Evolutionary conservation across 2,888 invertebrate species (phyloP), one percentile per base, ranked within the genome.

Genomic region (Diploptera punctata): DNA sequence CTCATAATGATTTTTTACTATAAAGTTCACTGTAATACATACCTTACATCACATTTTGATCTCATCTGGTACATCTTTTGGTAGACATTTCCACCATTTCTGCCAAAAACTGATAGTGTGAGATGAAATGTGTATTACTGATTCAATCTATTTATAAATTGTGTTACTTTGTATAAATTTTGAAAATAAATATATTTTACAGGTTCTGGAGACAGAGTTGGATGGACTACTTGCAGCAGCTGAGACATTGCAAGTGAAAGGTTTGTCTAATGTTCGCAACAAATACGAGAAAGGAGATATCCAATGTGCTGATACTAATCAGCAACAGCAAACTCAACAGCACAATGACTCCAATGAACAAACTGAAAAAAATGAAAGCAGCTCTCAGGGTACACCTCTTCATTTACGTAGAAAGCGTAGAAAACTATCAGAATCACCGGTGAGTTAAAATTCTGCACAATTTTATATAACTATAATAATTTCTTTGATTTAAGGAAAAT

Each of bases 241-340:
- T 1, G 84, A 85, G 78, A 80, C 80, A 29, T 79, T 86, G 18
- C 83, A 84, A 79, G 81, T 86, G 2, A 86, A 86, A 80, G 86
- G 85, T n/a, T 78, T 84, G 68, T 81, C 81, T 62, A 83, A 82
- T 75, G 81, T 84, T 10, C 77, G 81, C 43, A 78, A 78, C 72
- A 80, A 80, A 71, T 82, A 80, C 72, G 79, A 78, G 62, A 76
- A 77, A 73, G 77, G 77, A 43, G 77, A 78, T 18, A 77, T 78
- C 10, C 67, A 70, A 21, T 68, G 67, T 54, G 62, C 43, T 44
- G 57, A 71, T 26, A 52, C 24, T 29, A 69, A 65, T 21, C 60
- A 43, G 31, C 52, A 71, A 16, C 67, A 67, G 49, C 49, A 67
- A 10, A 26, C 47, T 5, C 21, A 29, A 19, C 19, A 49, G 10